phyloP scores from a whole-genome alignment of 1,140 invertebrate genomes.

The Drosophila erecta region DNA sequence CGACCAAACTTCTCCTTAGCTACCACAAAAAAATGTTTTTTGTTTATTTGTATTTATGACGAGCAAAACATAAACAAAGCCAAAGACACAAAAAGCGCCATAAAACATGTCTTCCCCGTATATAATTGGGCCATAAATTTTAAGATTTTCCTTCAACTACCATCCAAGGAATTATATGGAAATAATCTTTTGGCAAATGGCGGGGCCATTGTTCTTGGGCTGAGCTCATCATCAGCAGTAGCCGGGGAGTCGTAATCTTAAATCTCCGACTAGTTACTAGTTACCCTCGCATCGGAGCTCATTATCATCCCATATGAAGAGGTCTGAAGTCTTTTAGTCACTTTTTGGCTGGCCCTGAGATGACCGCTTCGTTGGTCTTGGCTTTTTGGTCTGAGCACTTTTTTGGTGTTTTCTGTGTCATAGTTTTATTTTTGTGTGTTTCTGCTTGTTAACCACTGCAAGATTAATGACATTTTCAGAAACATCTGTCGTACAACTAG shows the following conservation, averaged over 20 bases:
- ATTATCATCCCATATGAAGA: slow-evolving; percentile 6
- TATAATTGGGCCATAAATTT: slow-evolving; percentile 75
- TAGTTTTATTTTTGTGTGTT: slow-evolving; percentile 39
- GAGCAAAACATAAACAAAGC: slow-evolving; percentile 52
- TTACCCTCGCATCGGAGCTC: slow-evolving; percentile 37
- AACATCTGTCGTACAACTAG: slow-evolving; percentile 53
- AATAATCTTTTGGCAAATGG: slow-evolving; percentile 53
- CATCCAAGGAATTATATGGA: slow-evolving; percentile 48
- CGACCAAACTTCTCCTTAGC: slow-evolving; percentile 13
- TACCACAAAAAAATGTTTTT: slow-evolving; percentile 7
- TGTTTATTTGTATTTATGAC: slow-evolving; percentile 44
- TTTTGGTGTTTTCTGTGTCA: slow-evolving; percentile 41
- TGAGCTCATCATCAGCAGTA: slow-evolving; percentile 54
- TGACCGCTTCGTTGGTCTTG: slow-evolving; percentile 41
- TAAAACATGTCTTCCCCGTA: slow-evolving; percentile 73
- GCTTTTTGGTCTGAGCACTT: slow-evolving; percentile 40
- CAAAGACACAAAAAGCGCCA: slow-evolving; percentile 37
- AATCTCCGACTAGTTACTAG: slow-evolving; percentile 25
- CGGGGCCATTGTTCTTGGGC: slow-evolving; percentile 37
- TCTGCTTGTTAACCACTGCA: slow-evolving; percentile 27
- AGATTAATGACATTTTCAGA: slow-evolving; percentile 59
- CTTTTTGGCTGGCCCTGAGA: slow-evolving; percentile 46
- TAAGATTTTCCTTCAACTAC: slow-evolving; percentile 42
- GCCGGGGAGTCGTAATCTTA: slow-evolving; percentile 36
- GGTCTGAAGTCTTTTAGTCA: slow-evolving; percentile 33